A percentile compares a stretch with the other conserved stretches of the same genome.
phyloP scores from a whole-genome alignment of 2,113 vertebrate species.

The Peromyscus leucopus region DNA sequence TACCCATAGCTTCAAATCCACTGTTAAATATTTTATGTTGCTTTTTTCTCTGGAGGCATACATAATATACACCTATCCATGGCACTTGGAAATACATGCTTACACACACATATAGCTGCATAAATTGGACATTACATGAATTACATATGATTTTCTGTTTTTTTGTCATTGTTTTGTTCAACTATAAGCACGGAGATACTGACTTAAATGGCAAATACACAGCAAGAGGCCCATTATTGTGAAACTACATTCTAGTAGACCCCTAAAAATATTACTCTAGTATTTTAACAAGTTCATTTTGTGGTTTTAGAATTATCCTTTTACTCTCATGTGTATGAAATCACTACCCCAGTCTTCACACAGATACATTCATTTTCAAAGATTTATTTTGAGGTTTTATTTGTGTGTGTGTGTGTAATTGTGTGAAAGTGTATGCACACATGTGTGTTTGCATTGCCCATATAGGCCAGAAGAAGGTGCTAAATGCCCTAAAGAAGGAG shows the following conservation, averaged over 20 bases:
- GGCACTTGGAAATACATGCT: neutral
- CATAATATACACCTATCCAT: too few species aligned
- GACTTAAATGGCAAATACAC: neutral
- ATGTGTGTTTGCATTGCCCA: neutral
- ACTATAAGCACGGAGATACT: neutral
- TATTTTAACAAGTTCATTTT: conserved; percentile 16
- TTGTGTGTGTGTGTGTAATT: neutral
- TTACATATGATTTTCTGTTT: neutral
- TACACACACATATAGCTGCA: neutral
- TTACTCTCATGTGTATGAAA: neutral
- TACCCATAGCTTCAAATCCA: neutral
- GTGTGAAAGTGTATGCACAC: neutral
- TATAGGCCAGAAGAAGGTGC: too few species aligned
- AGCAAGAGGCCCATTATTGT: neutral
- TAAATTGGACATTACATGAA: neutral
- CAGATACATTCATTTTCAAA: neutral
- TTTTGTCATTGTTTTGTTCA: neutral
- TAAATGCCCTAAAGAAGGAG: neutral
- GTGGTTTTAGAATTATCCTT: neutral
- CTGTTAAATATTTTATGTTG: neutral
- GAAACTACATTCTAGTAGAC: neutral
- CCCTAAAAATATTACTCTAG: neutral
- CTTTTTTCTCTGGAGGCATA: neutral
- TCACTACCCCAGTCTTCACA: neutral
- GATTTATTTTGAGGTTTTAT: neutral